Base-by-base conservation (phyloP, 2,113 vertebrate genomes). In the Tupaia chinensis region DNA sequence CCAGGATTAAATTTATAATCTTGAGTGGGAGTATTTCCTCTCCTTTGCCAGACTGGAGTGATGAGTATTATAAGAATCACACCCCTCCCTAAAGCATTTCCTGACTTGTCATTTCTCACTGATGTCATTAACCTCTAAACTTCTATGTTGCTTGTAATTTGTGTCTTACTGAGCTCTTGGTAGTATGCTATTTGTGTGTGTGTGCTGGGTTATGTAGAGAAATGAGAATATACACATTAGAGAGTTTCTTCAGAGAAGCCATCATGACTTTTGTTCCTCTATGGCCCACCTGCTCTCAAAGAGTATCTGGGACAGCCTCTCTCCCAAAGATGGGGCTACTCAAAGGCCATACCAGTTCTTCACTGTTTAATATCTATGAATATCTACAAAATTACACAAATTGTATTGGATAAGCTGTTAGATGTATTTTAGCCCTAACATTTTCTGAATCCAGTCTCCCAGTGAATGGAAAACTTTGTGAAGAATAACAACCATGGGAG, bases 401-500 rank as follows among this genome's bases (percentile, higher is more conserved):
- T 60, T 84, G 8, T 69, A 19, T 58, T 60, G 60, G 53, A 19
- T 77, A 19, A 25, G 12, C 16, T 76, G 53, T 95, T 34, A 56
- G 25, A 78, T 69, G 13, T 61, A 68, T 65, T 73, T 19, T 56
- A 70, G 25, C 14, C 9, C 56, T 76, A 83, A 53, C 7, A 77
- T 34, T 88, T 66, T 87, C 56, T 93, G 70, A 91, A 68, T 65
- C 81, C 65, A 80, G 9, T 72, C 11, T 77, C 86, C 74, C 58
- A 86, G 34, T 79, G 77, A 82, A 87, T 95, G 89, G 77, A 76
- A 1, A 15, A 97, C 73, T 76, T 97, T 93, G 92, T 81, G 95
- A 97, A 96, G 97, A 22, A 63, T 82, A 95, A 89, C 89, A 96
- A 61, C 69, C 80, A 27, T 60, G 72, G 10, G 84, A 94, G 72